A percentile compares a stretch with the other conserved stretches of the same genome.
Evolutionary conservation across 2,113 vertebrate genomes (phyloP).

Genomic region (Sinocyclocheilus maitianheensis): DNA sequence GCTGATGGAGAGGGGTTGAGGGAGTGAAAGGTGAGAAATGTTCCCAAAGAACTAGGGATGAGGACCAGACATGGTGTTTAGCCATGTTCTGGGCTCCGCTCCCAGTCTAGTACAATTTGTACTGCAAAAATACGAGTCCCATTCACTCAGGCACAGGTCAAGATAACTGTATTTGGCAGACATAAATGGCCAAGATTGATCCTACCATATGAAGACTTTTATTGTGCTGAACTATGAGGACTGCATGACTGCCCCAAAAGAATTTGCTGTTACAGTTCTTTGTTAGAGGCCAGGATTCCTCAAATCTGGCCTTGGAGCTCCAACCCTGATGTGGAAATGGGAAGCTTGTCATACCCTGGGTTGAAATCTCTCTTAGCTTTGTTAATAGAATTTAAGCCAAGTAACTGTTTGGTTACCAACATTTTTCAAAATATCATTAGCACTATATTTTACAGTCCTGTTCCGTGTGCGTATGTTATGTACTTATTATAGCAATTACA

Average conservation of each 20-base stretch:
- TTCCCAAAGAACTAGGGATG: slow-evolving; percentile 6
- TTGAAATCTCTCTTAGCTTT: background rate
- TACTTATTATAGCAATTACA: too few species aligned
- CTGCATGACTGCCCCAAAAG: background rate
- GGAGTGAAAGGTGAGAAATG: slow-evolving; percentile 1
- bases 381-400: background rate
- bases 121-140: background rate
- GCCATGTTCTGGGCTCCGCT: slow-evolving; percentile 39
- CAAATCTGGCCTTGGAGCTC: background rate
- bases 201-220: background rate
- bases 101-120: slow-evolving; percentile 3
- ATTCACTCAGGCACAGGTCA: slow-evolving; percentile 17
- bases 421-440: background rate
- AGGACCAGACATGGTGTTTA: slow-evolving; percentile 37
- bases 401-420: background rate
- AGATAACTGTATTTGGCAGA: slow-evolving; percentile 3
- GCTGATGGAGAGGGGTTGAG: slow-evolving; percentile 28
- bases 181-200: slow-evolving; percentile 46
- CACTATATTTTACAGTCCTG: too few species aligned
- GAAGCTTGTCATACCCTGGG: too few species aligned
- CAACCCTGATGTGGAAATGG: background rate
- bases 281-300: background rate
- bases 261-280: slow-evolving; percentile 29
- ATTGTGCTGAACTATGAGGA: slow-evolving; percentile 32
- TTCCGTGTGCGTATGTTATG: too few species aligned